These are phyloP conservation scores for Tetranychus piercei DNA, from an alignment of 2,888 invertebrate species.

Conservation along the genomic window DNA sequence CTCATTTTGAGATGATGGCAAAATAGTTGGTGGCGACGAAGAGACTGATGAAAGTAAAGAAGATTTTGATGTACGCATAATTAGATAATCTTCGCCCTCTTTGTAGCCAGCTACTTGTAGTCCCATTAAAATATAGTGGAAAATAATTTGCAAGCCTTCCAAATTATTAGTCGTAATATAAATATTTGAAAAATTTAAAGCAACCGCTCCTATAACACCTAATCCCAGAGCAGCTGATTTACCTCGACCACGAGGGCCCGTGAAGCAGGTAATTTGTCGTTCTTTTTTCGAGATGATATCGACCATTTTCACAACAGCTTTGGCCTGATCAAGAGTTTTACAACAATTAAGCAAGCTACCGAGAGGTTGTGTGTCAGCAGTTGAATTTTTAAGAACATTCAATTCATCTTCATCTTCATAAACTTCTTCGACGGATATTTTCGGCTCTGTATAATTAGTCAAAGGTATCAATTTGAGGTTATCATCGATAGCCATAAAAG, in stretches of 20 bases:
- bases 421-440: slow-evolving; percentile 48
- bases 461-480: slow-evolving; percentile 74
- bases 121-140: slow-evolving; percentile 88
- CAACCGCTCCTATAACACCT: slow-evolving; percentile 48
- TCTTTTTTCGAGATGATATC: slow-evolving; percentile 86
- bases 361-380: slow-evolving; percentile 77
- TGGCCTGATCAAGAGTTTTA: slow-evolving; percentile 76
- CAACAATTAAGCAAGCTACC: slow-evolving; percentile 71
- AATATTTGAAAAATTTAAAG: slow-evolving; percentile 67
- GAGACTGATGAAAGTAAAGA: not conserved
- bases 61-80: slow-evolving; percentile 80
- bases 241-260: slow-evolving; percentile 87
- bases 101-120: slow-evolving; percentile 67
- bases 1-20: slow-evolving; percentile 57
- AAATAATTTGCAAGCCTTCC: slow-evolving; percentile 88
- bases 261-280: slow-evolving; percentile 69
- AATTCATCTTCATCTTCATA: slow-evolving; percentile 19
- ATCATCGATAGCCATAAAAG: slow-evolving; percentile 72
- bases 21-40: not conserved
- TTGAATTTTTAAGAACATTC: slow-evolving; percentile 48
- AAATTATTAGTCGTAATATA: slow-evolving; percentile 95
- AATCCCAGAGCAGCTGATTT: slow-evolving; percentile 93
- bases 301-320: slow-evolving; percentile 74
- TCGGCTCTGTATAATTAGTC: slow-evolving; percentile 66
- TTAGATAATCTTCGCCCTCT: slow-evolving; percentile 84